These are phyloP conservation scores for Scolopax mira DNA, from an alignment of 2,113 vertebrate species.

Conservation along the genomic window DNA sequence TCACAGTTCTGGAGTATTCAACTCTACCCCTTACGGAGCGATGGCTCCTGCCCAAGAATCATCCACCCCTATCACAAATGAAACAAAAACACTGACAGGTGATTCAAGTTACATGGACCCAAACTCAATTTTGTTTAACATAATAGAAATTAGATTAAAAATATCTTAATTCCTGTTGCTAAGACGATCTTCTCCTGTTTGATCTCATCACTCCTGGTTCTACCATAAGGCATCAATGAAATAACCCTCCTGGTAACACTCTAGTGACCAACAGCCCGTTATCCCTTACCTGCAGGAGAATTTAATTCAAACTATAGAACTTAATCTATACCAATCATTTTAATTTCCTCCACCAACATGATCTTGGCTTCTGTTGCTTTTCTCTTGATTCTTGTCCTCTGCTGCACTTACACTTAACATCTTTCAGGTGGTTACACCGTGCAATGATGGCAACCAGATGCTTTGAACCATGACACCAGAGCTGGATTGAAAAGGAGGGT, in stretches of 20 bases:
- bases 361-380: background rate
- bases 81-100: background rate
- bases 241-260: background rate
- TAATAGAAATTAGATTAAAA: background rate
- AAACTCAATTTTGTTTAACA: background rate
- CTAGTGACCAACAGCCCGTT: background rate
- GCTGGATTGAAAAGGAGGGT: background rate
- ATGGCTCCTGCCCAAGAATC: background rate
- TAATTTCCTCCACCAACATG: background rate
- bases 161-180: background rate
- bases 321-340: background rate
- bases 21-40: background rate
- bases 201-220: background rate
- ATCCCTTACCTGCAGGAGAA: background rate
- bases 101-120: background rate
- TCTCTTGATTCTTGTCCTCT: background rate
- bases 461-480: background rate
- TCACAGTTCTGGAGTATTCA: background rate
- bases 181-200: background rate
- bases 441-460: background rate
- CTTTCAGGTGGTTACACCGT: background rate
- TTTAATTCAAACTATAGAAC: background rate
- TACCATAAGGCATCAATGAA: fast-evolving
- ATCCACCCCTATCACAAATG: too few relatives aligned
- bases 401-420: background rate